These are phyloP conservation scores for Vulpes vulpes DNA, from an alignment of 2,113 vertebrate genomes.

Conservation along the genomic window DNA sequence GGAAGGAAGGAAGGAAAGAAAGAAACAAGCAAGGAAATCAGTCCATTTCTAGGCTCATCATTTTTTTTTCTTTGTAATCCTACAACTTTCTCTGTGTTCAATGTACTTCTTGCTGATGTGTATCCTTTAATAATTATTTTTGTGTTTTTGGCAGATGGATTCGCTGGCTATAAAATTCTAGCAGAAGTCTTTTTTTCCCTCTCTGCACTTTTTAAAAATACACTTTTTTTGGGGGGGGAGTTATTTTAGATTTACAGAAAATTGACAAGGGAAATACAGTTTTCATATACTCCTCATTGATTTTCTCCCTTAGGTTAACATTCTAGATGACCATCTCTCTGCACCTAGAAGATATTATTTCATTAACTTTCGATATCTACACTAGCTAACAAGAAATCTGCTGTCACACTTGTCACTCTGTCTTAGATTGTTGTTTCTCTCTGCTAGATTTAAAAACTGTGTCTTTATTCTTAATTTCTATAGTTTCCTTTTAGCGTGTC, in stretches of 20 bases:
- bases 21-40: not conserved
- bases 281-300: not conserved
- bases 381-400: not conserved
- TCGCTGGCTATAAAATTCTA: not conserved
- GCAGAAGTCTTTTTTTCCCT: not conserved
- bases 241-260: not conserved
- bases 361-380: not conserved
- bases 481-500: not conserved
- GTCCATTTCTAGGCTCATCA: not conserved
- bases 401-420: not conserved
- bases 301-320: not conserved
- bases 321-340: not conserved
- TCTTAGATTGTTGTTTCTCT: conserved; percentile 13
- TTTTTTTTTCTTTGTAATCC: not conserved
- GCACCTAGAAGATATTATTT: not conserved
- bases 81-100: not conserved
- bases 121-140: conserved; percentile 32
- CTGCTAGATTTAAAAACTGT: not conserved
- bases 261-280: not conserved
- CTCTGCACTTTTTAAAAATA: not conserved
- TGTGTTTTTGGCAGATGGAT: not conserved
- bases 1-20: not conserved
- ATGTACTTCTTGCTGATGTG: not conserved
- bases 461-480: not conserved
- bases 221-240: not conserved